Evolutionary conservation across 2,888 invertebrate genomes (phyloP), one percentile per base, ranked within the genome.

Genomic region (Gisinianus flammeolus): DNA sequence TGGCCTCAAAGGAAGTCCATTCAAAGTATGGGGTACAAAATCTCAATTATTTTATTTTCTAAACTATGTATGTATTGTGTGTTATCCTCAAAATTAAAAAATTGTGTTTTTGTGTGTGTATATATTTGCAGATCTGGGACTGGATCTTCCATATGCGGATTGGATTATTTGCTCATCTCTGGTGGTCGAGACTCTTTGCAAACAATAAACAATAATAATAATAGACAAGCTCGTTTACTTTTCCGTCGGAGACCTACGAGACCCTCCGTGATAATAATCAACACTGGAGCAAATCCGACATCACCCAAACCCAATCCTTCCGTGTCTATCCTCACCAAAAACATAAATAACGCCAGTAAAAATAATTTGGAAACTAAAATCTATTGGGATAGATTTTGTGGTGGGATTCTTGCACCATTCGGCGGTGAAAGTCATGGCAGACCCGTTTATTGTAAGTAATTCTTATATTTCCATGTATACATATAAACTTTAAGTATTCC

Each of bases 321-420:
- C 33, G 54, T 26, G 5, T 35, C 71, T 10, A 12, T 24, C 24
- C 26, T 10, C 6, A 6, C 62, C 10, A n/a, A 6, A 6, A 24
- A 6, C 54, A 54, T n/a, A 54, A 54, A 16, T 54, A 3, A 4
- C 4, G 19, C 54, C 19, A 54, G 54, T 54, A 33, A n/a, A n/a
- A n/a, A n/a, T n/a, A n/a, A n/a, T n/a, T n/a, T n/a, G n/a, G n/a
- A n/a, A n/a, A n/a, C n/a, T n/a, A n/a, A n/a, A n/a, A n/a, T n/a
- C n/a, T n/a, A n/a, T n/a, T 22, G 19, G 19, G 85, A 85, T 73
- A 78, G 84, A 10, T 85, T 80, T 68, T 85, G 84, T 74, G 85
- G 84, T 10, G 80, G 81, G n/a, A 70, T 73, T n/a, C 74, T 85
- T 8, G 80, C 84, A 28, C 82, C 84, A 0, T 12, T 8, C 10